Evolutionary conservation across 2,888 invertebrate species (phyloP), one percentile per base, ranked within the genome.

Genomic region (Slavum lentiscoides): DNA sequence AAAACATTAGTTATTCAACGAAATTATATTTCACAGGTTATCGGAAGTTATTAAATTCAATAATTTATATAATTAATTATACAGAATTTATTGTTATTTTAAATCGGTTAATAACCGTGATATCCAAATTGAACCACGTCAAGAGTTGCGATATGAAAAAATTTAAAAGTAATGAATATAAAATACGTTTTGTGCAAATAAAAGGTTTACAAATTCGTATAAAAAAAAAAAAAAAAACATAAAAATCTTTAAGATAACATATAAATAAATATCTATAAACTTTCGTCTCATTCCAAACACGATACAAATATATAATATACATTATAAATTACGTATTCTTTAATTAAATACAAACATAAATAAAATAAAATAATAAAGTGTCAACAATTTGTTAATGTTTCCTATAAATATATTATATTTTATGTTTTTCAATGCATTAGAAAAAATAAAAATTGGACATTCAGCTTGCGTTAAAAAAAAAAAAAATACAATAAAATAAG

Each of bases 351-450:
- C 2, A 39, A 59, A 21, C 59, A 62, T n/a, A 21, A 55, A 55
- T n/a, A 74, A 74, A 64, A 37, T 74, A 75, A 75, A 75, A 66
- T 58, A 67, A 21, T 58, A 11, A 67, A 67, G 66, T 67, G 58
- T 67, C 58, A 75, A 75, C 75, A 67, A 59, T 58, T 72, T 74
- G 37, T 21, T 21, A 74, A 74, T 67, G 9, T 4, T 8, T 23
- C 43, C 13, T 43, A 8, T 59, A 21, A 49, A 74, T 61, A 4
- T 73, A 74, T 49, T 13, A 49, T n/a, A 49, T 62, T 3, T 30
- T n/a, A 70, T 59, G 9, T n/a, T 37, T 30, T 53, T 17, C 21
- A 17, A 66, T 21, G 66, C n/a, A 37, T 55, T 39, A 11, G 49
- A 74, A 39, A 61, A 17, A 73, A 9, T 9, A 19, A 49, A 43